A percentile compares a stretch with the other conserved stretches of the same genome.
Conservation (phyloP, 2,113 vertebrate genomes). For the Blennius ocellaris region DNA sequence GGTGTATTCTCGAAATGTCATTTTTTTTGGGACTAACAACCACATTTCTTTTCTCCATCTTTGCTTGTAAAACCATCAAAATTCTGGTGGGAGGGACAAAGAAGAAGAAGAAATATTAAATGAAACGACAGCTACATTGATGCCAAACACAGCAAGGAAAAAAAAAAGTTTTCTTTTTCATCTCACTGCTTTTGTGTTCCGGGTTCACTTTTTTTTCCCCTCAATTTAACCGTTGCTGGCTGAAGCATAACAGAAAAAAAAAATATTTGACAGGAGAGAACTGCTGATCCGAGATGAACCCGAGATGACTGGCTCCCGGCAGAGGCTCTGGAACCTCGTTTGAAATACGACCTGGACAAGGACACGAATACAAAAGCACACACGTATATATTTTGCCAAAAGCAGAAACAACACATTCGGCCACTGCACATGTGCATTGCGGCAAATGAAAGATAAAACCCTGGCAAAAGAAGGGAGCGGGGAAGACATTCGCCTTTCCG, state of each 20-base stretch:
- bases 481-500: constrained; percentile 3
- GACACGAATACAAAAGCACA: background rate
- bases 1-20: background rate
- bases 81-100: background rate
- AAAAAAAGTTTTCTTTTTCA: constrained; percentile 16
- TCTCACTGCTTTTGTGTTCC: background rate
- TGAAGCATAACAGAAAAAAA: constrained; percentile 27
- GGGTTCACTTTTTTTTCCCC: constrained; percentile 45
- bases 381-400: background rate
- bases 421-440: constrained; percentile 20
- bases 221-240: constrained; percentile 58
- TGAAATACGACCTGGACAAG: constrained; percentile 37
- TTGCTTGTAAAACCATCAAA: constrained; percentile 25
- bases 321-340: constrained; percentile 10
- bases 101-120: constrained; percentile 26
- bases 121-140: constrained; percentile 26
- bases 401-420: constrained; percentile 1
- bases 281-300: constrained; percentile 43
- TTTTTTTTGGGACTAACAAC: constrained; percentile 16
- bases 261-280: constrained; percentile 45
- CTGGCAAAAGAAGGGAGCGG: background rate
- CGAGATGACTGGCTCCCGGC: constrained; percentile 23
- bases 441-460: constrained; percentile 30
- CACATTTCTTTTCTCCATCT: background rate
- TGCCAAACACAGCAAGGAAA: constrained; percentile 32